Base-by-base conservation (phyloP, 1,140 invertebrate species). In the Drosophila triauraria region DNA sequence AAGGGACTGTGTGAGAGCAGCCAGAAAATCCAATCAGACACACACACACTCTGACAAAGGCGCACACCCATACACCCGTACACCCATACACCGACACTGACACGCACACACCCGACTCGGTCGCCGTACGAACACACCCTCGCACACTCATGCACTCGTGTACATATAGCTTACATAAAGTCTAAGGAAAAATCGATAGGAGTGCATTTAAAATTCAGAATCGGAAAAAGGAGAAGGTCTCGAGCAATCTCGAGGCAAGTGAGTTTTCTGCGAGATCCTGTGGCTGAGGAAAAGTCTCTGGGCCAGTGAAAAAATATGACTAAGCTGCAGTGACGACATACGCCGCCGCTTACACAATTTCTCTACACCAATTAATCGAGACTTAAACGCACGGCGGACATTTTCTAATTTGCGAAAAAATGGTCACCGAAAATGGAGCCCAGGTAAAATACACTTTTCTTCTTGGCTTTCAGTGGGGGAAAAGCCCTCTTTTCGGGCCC, bases 401-500 rank as follows among this genome's bases (percentile, higher is more conserved):
- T 60, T 72, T 67, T 65, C 30, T 42, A 62, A 68, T 58, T 67
- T 75, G 65, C 48, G 38, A 68, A 74, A 61, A 87, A 91, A 93
- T 93, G 92, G 92, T 93, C 60, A 93, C 92, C 54, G 92, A 93
- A 86, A 93, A 93, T 80, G 92, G 91, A 88, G 91, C 90, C 62
- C 92, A 93, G 92, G 92, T 93, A 93, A 77, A 51, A 54, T 57
- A 30, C 51, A 32, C 27, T 25, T 76, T 67, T 58, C 23, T 20
- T 46, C 50, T 63, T 69, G 4, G 13, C 25, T 86, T 68, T 61
- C 51, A 50, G 12, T 47, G 57, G 32, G 30, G n/a, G 1, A 15
- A 54, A 54, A 44, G 30, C 4, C 12, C 44, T 58, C 47, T 82
- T 81, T 82, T 82, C 44, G 48, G 10, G 20, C 27, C n/a, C 53